These are phyloP conservation scores for Malurus leucopterus DNA, from an alignment of 2,797 vertebrate genomes.

Conservation along the genomic window DNA sequence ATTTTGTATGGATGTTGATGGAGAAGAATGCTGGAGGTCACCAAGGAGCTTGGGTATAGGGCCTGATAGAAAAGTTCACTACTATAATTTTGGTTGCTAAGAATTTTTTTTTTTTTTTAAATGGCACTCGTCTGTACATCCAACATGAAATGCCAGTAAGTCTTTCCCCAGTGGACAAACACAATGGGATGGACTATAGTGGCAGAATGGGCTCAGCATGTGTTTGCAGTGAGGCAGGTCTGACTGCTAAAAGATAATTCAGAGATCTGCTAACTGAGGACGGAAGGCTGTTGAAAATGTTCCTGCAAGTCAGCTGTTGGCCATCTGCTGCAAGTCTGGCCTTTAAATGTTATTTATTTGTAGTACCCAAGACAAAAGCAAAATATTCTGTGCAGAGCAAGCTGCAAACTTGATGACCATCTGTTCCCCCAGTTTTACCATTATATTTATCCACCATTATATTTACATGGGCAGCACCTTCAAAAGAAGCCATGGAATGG, in stretches of 20 bases:
- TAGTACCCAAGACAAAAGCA: neutral
- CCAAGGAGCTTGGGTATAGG: neutral
- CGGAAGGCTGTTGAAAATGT: neutral
- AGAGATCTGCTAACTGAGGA: neutral
- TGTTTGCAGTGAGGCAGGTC: neutral
- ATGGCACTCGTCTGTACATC: neutral
- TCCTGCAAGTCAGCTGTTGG: slow-evolving; percentile 5
- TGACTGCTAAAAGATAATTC: neutral
- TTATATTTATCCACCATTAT: neutral
- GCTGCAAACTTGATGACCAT: neutral
- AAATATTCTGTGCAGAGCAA: neutral
- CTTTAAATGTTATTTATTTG: slow-evolving; percentile 6
- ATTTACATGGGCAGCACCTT: neutral
- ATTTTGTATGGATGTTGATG: neutral
- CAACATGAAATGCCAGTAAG: neutral
- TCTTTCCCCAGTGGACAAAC: neutral
- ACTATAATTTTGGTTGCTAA: neutral
- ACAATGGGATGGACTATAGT: neutral
- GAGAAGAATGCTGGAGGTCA: neutral
- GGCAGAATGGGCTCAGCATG: neutral
- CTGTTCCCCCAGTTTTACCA: neutral
- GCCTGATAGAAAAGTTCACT: neutral
- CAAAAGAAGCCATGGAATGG: neutral
- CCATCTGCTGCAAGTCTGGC: slow-evolving; percentile 17
- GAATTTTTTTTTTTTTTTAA: neutral